phyloP scores from a whole-genome alignment of 2,888 invertebrate species.

The Polyploca ridens region DNA sequence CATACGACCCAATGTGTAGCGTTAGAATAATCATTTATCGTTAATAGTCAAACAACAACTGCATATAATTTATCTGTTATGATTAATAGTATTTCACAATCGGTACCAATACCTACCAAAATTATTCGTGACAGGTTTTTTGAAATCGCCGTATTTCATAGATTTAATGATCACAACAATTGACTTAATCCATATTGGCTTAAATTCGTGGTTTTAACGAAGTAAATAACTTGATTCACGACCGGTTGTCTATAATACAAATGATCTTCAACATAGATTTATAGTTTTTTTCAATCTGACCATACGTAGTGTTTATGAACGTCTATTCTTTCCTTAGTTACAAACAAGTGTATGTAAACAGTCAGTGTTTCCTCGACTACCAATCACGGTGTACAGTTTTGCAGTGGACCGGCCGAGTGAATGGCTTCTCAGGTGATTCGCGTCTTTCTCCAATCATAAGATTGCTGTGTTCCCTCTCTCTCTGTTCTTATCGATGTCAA shows the following conservation, averaged over 20 bases:
- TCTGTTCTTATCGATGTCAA: conserved; percentile 49
- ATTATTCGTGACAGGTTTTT: neutral
- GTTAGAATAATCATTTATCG: conserved; percentile 42
- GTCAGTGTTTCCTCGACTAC: conserved; percentile 56
- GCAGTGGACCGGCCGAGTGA: conserved; percentile 39
- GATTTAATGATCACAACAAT: neutral
- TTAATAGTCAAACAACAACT: neutral
- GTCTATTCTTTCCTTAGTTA: conserved; percentile 61
- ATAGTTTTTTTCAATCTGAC: conserved; percentile 39
- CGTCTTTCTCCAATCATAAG: conserved; percentile 46
- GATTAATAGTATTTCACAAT: neutral
- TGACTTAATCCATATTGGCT: neutral
- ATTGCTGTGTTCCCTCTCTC: conserved; percentile 52
- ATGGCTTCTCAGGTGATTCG: conserved; percentile 52
- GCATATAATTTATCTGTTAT: neutral
- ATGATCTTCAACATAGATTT: neutral
- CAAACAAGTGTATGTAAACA: conserved; percentile 50
- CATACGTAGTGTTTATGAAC: conserved; percentile 72
- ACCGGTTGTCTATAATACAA: neutral
- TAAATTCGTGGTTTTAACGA: neutral
- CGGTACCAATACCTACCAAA: neutral
- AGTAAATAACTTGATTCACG: neutral
- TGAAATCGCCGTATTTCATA: neutral
- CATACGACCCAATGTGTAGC: conserved; percentile 45
- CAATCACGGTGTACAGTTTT: conserved; percentile 54